Percentiles rank a stretch among this genome's conserved stretches.
phyloP scores from a whole-genome alignment of 2,888 invertebrate species.

The Drosophila robusta region DNA sequence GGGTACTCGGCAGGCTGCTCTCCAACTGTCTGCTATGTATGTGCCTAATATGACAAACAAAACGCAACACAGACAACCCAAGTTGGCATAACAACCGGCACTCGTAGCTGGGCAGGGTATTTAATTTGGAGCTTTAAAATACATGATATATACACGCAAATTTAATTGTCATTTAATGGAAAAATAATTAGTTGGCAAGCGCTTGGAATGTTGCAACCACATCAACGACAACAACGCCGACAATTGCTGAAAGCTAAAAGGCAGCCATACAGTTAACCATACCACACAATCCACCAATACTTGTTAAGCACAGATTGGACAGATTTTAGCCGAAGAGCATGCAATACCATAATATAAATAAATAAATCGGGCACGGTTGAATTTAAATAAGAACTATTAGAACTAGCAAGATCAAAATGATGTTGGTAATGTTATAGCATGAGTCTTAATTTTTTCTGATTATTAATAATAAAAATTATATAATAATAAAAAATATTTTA shows the following conservation, averaged over 20 bases:
- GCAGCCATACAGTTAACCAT: not conserved
- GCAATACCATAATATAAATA: not conserved
- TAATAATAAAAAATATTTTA: too few relatives aligned
- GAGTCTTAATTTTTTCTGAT: too few relatives aligned
- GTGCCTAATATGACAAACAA: slow-evolving; percentile 21
- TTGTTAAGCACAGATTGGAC: not conserved
- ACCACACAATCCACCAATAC: slow-evolving; percentile 3
- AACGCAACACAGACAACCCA: slow-evolving; percentile 27
- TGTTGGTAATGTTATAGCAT: too few relatives aligned
- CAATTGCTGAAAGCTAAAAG: not conserved
- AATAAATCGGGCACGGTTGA: not conserved
- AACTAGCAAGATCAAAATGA: too few relatives aligned
- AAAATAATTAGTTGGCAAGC: slow-evolving; percentile 65
- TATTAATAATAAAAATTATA: too few relatives aligned
- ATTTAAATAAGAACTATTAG: not conserved
- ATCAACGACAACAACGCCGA: slow-evolving; percentile 11
- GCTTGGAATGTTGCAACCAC: slow-evolving; percentile 30
- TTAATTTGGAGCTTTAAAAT: slow-evolving; percentile 13
- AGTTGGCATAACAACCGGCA: slow-evolving; percentile 4
- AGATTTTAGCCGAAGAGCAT: not conserved
- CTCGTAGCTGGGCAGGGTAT: not conserved
- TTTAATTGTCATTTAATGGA: slow-evolving; percentile 68
- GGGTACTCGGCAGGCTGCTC: slow-evolving; percentile 20
- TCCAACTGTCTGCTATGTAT: slow-evolving; percentile 12
- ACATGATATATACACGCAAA: slow-evolving; percentile 33